Evolutionary conservation across 2,888 invertebrate species (phyloP).

Genomic region (Torymus tubicola): DNA sequence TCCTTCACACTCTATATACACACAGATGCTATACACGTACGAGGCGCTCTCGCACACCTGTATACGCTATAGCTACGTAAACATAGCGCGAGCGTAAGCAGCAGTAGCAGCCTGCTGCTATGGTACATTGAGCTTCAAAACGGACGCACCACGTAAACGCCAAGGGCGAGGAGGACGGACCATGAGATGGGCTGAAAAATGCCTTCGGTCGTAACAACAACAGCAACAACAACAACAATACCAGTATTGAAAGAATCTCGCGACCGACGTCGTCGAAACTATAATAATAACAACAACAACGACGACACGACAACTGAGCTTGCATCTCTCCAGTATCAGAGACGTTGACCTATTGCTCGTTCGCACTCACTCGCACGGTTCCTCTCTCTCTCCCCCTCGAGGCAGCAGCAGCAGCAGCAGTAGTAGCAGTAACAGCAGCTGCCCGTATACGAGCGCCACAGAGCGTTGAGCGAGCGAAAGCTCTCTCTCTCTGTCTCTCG

Average conservation of each 20-base stretch:
- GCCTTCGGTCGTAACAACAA: not conserved
- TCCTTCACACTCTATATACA: too few species aligned
- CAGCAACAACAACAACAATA: not conserved
- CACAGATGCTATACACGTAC: too few species aligned
- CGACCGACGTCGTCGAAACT: too few species aligned
- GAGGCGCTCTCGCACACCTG: not conserved
- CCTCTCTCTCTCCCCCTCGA: constrained; percentile 47
- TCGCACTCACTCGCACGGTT: not conserved
- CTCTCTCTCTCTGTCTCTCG: too few species aligned
- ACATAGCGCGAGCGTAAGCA: not conserved
- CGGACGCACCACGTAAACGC: too few species aligned
- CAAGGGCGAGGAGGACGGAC: too few species aligned
- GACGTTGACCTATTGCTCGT: constrained; percentile 32
- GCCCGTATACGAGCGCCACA: not conserved
- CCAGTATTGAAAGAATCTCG: too few species aligned
- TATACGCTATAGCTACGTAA: not conserved
- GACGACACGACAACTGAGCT: not conserved
- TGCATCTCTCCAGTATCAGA: not conserved
- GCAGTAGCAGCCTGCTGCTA: not conserved
- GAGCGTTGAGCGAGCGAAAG: not conserved
- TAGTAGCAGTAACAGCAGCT: constrained; percentile 43
- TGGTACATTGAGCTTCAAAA: too few species aligned
- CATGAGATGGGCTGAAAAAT: constrained; percentile 41
- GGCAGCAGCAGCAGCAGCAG: constrained; percentile 14
- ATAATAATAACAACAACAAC: not conserved